Percentiles rank a stretch among this genome's conserved stretches.
phyloP scores from a whole-genome alignment of 2,113 vertebrate species.

The Cathartes aura region DNA sequence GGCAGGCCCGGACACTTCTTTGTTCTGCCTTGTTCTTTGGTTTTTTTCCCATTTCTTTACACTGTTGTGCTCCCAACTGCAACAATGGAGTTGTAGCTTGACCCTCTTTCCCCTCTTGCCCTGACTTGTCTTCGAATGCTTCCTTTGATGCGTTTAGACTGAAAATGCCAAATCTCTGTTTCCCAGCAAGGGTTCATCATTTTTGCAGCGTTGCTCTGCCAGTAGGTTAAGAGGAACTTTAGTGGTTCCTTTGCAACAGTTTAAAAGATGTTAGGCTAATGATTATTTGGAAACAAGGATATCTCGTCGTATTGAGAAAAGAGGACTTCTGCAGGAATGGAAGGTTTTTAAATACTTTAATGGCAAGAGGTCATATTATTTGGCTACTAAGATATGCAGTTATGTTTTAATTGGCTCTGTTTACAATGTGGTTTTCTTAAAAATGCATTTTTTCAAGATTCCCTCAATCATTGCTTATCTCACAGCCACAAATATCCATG shows the following conservation, averaged over 20 bases:
- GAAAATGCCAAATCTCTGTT: constrained; percentile 15
- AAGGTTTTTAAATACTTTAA: not conserved
- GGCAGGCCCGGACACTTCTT: not conserved
- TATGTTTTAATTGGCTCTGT: constrained; percentile 66
- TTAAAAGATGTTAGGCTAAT: not conserved
- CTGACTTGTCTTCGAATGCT: not conserved
- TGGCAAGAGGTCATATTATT: not conserved
- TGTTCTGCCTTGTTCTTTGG: not conserved
- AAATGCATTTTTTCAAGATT: constrained; percentile 52
- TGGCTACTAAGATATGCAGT: constrained; percentile 12
- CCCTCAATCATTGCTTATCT: constrained; percentile 53
- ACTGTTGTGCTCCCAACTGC: not conserved
- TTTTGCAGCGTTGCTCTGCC: not conserved
- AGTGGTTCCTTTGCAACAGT: not conserved
- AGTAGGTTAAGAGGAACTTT: not conserved
- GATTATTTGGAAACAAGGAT: not conserved
- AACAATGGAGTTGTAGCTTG: not conserved
- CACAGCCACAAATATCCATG: constrained; percentile 60
- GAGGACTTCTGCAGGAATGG: not conserved
- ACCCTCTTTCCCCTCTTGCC: constrained; percentile 3
- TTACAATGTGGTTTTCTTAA: constrained; percentile 44
- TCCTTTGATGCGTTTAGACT: constrained; percentile 9
- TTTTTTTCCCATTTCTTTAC: not conserved
- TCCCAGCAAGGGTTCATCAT: not conserved
- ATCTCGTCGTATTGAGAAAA: not conserved